Evolutionary conservation across 1,140 invertebrate genomes (phyloP), one percentile per base, ranked within the genome.

Genomic region (Heliconius hermathena): DNA sequence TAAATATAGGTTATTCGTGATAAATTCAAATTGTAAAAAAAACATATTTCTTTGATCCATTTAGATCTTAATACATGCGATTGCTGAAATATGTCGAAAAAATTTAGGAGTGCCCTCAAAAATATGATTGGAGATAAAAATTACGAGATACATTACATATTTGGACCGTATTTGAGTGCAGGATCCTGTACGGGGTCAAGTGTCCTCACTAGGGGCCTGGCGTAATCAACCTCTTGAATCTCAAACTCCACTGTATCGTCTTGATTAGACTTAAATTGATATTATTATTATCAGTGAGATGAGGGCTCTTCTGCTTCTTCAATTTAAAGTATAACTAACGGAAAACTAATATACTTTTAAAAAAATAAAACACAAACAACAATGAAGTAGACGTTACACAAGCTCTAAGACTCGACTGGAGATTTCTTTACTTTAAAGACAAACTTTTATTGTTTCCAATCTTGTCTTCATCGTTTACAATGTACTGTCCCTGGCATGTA

Each of bases 91-190:
- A 22, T 60, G 22, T n/a, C 13, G 11, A 3, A 66, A 66, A 57
- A 66, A 66, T 26, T 26, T 29, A 26, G 11, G 60, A 66, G 60
- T 66, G 29, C 22, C 60, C n/a, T 66, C 26, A 66, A 66, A 66
- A 29, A 66, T 66, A 66, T 66, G 60, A 29, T 66, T 66, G 60
- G 22, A 66, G 60, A 66, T 66, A 66, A 66, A 66, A 66, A 66
- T 66, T 66, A 66, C 22, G 60, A 29, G n/a, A 66, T 57, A 66
- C 60, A 66, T 66, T 66, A 66, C 26, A 66, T 66, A 26, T 66
- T 66, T 66, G 60, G 60, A 9, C 26, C 60, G 60, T 29, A 57
- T 29, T 26, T 5, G 60, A 66, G 60, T 66, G 22, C 60, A 26
- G 60, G 29, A 66, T 66, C 60, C 60, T 66, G 22, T 66, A 66